A percentile compares a stretch with the other conserved stretches of the same genome.
Conservation (phyloP, 2,888 invertebrate genomes). For the Opisthograptis luteolata region DNA sequence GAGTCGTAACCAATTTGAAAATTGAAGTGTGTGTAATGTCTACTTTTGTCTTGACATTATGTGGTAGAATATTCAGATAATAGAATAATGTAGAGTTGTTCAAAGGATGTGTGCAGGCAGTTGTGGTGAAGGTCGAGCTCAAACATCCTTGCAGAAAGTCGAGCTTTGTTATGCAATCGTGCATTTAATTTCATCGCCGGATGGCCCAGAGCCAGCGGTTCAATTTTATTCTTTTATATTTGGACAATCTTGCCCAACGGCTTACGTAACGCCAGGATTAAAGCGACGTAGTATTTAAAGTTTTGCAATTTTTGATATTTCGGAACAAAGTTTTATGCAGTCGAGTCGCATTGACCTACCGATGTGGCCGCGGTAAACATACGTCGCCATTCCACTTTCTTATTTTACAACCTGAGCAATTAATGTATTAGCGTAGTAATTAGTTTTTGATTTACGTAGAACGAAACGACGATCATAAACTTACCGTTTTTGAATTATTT, state of each 20-base stretch:
- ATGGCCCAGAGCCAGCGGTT: constrained; percentile 46
- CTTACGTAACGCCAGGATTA: constrained; percentile 78
- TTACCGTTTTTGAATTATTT: constrained; percentile 39
- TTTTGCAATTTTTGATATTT: constrained; percentile 76
- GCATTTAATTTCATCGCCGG: constrained; percentile 63
- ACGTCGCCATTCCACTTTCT: constrained; percentile 62
- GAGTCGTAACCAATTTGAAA: neutral
- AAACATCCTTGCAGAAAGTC: constrained; percentile 57
- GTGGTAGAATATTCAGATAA: no score
- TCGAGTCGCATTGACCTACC: constrained; percentile 52
- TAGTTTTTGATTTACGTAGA: constrained; percentile 48
- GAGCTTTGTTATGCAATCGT: constrained; percentile 58
- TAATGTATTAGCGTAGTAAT: constrained; percentile 46
- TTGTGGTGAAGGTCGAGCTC: constrained; percentile 15
- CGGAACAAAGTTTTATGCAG: constrained; percentile 63
- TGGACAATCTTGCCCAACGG: constrained; percentile 71
- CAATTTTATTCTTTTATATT: constrained; percentile 67
- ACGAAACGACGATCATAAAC: constrained; percentile 36
- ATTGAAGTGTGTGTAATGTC: neutral
- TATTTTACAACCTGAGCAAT: constrained; percentile 50
- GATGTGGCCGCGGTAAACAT: constrained; percentile 41
- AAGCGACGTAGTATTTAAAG: constrained; percentile 59
- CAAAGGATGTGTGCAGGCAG: neutral
- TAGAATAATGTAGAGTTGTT: neutral
- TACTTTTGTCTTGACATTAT: no score